Evolutionary conservation across 1,140 invertebrate genomes (phyloP).

Genomic region (Drosophila pallidifrons): DNA sequence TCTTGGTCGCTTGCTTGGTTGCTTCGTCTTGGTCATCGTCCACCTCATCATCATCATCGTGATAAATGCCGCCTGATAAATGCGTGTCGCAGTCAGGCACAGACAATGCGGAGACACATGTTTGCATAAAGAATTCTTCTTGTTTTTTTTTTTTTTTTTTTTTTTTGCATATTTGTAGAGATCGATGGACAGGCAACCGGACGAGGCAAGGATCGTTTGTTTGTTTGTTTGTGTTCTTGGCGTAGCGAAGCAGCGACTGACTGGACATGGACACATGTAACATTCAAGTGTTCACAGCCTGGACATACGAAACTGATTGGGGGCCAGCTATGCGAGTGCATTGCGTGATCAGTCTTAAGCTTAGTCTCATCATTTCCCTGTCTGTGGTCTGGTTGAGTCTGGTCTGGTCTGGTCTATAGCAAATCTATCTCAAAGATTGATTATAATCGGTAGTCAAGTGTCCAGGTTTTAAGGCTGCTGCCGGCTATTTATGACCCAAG

Average conservation of each 20-base stretch:
- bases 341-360: constrained; percentile 73
- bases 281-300: constrained; percentile 61
- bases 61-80: constrained; percentile 80
- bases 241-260: constrained; percentile 52
- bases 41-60: constrained; percentile 48
- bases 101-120: constrained; percentile 82
- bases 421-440: constrained; percentile 82
- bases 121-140: constrained; percentile 68
- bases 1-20: constrained; percentile 22
- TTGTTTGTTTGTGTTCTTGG: constrained; percentile 6
- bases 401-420: constrained; percentile 51
- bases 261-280: constrained; percentile 76
- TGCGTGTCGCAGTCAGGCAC: constrained; percentile 74
- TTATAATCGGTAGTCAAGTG: constrained; percentile 84
- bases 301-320: constrained; percentile 17
- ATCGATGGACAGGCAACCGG: constrained; percentile 1
- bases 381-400: constrained; percentile 41
- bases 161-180: constrained; percentile 45
- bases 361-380: constrained; percentile 68
- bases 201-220: constrained; percentile 20
- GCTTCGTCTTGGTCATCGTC: constrained; percentile 32
- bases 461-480: constrained; percentile 51
- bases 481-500: constrained; percentile 53
- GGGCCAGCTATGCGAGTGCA: constrained; percentile 38
- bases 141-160: too few relatives aligned